phyloP scores from a whole-genome alignment of 2,888 invertebrate species.

The Scaptomyza tumidula region DNA sequence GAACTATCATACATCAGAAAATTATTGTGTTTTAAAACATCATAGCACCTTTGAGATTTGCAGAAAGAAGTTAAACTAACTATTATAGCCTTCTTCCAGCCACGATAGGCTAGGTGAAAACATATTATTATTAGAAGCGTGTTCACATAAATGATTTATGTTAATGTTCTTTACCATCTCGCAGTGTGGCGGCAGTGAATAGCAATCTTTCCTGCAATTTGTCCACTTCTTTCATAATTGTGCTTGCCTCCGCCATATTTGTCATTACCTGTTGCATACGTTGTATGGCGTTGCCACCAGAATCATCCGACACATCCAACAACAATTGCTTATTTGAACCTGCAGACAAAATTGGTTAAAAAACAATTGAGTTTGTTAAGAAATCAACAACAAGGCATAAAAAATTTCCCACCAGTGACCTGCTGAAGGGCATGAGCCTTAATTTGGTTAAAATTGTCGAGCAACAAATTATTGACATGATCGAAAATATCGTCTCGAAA shows the following conservation, averaged over 20 bases:
- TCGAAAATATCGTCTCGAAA: slow-evolving; percentile 89
- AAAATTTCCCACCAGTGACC: slow-evolving; percentile 86
- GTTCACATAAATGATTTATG: background rate
- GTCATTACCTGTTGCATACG: slow-evolving; percentile 90
- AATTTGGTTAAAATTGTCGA: slow-evolving; percentile 90
- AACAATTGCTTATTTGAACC: slow-evolving; percentile 87
- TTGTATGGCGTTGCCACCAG: slow-evolving; percentile 91
- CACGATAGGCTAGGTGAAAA: slow-evolving; percentile 83
- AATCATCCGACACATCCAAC: slow-evolving; percentile 89
- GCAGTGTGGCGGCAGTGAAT: slow-evolving; percentile 88
- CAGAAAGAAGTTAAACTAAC: no score
- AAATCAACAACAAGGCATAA: background rate
- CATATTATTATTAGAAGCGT: background rate
- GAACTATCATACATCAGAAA: no score
- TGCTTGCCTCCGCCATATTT: slow-evolving; percentile 88
- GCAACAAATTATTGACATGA: slow-evolving; percentile 89
- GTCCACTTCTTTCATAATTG: slow-evolving; percentile 88
- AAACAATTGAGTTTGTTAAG: background rate
- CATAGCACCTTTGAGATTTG: no score
- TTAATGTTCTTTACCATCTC: slow-evolving; percentile 86
- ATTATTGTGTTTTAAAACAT: no score
- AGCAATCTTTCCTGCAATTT: slow-evolving; percentile 88
- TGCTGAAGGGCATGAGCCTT: slow-evolving; percentile 87
- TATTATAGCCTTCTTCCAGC: slow-evolving; percentile 88
- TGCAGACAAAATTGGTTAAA: slow-evolving; percentile 21